These are phyloP conservation scores for Scaptomyza tumidula DNA, from an alignment of 2,888 invertebrate species.

Conservation along the genomic window DNA sequence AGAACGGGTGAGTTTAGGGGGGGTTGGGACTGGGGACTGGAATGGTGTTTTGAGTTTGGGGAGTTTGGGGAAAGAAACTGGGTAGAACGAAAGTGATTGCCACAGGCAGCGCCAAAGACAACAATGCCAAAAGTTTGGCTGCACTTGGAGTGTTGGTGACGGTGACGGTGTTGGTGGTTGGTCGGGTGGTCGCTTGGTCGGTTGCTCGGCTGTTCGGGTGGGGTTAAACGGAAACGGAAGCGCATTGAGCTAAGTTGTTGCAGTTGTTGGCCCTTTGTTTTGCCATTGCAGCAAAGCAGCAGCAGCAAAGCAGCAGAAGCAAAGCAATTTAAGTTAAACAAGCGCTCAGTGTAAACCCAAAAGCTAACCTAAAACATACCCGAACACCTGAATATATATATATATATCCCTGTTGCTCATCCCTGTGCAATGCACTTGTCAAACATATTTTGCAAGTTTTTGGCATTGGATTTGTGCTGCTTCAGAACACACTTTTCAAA, in stretches of 20 bases:
- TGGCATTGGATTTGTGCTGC: constrained; percentile 43
- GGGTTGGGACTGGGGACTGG: neutral
- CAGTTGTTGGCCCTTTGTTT: constrained; percentile 77
- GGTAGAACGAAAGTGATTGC: constrained; percentile 71
- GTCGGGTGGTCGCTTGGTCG: neutral
- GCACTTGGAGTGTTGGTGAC: neutral
- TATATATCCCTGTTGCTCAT: neutral
- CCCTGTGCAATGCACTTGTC: constrained; percentile 64
- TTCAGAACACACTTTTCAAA: constrained; percentile 60
- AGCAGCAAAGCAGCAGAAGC: constrained; percentile 27
- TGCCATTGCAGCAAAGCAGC: constrained; percentile 46
- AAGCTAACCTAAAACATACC: neutral
- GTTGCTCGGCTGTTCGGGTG: neutral
- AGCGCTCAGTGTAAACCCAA: constrained; percentile 52
- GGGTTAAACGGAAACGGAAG: constrained; percentile 71
- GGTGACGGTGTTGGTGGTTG: neutral
- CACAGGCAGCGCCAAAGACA: constrained; percentile 73
- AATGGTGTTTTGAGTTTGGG: neutral
- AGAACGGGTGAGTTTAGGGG: neutral
- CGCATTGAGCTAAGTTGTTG: constrained; percentile 79
- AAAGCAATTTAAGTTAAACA: constrained; percentile 81
- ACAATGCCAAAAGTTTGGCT: constrained; percentile 75
- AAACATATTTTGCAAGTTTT: constrained; percentile 59
- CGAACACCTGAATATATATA: neutral
- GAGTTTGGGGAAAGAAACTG: constrained; percentile 17